Base-by-base conservation (phyloP, 2,113 vertebrate species). In the Pithys albifrons region DNA sequence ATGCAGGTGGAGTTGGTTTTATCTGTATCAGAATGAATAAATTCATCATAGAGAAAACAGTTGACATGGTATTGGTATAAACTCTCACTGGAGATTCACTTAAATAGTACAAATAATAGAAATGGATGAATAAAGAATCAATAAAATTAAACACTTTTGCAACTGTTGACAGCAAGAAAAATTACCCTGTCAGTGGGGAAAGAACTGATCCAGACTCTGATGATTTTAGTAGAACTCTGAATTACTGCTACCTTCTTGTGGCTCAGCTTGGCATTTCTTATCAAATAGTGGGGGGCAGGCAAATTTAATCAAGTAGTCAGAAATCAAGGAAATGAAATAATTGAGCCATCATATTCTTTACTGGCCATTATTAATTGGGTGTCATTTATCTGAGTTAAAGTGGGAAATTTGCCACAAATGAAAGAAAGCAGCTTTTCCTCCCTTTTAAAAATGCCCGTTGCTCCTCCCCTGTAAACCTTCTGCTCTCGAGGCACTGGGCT, bases 71-170 rank as follows among this genome's bases (percentile, higher is more conserved):
- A 58, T 49, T 54, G 46, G 58, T 59, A 35, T n/a, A 85, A 90
- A 93, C 15, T n/a, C 55, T 72, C 62, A 37, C 7, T 13, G 20
- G 57, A 85, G 29, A 90, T 9, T 75, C 29, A 51, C 43, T 35
- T 62, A 72, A 46, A 75, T 6, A 28, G 35, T 48, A 90, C 48
- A 72, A 96, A 83, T 91, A 80, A 91, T n/a, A 83, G 29, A 76
- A 95, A 70, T 14, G 24, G 33, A 85, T 65, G 35, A 91, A 85
- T 61, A 80, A 88, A 51, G 43, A 79, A 80, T 70, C 64, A 89
- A 84, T 84, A 76, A 91, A 90, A 86, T 93, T 91, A 91, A 94
- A 94, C 75, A 61, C 31, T 82, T 88, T 72, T 83, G 58, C 70
- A 79, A 19, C 23, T 66, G 62, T 18, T 85, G 75, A 73, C 92